Base-by-base conservation (phyloP, 2,888 invertebrate genomes). In the Rugalucina vietnamica region DNA sequence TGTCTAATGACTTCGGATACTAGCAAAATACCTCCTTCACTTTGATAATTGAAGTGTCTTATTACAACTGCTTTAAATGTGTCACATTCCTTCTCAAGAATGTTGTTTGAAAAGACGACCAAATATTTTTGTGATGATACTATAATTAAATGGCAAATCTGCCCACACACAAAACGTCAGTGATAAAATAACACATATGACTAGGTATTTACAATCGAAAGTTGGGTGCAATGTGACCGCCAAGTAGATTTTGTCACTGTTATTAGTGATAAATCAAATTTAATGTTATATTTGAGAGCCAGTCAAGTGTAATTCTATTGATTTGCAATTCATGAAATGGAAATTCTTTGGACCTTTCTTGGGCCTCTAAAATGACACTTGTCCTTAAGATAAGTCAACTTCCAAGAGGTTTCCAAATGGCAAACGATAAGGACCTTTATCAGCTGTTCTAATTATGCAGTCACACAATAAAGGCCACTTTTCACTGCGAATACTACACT, bases 121-220 rank as follows among this genome's bases (percentile, higher is more conserved):
- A 76, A 75, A 71, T 84, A 84, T 81, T 81, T 84, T 10, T 54
- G 34, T 69, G 69, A 80, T 79, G 83, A 84, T 80, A 84, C 39
- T 84, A 43, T 69, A 74, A 78, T 77, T 77, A 84, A 50, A 74
- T 37, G 27, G 34, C 14, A 24, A 21, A 27, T 24, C 70, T 70
- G 70, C 36, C 70, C 70, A 70, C 70, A 70, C 70, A 70, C 36
- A 34, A 70, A 57, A 57, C 8, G 29, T n/a, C 5, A 57, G 29
- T 8, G 14, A 10, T 12, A 27, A 21, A 57, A 57, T 21, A 57
- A 10, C 29, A 27, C 29, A 57, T 27, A 27, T 57, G 29, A 57
- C 57, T 57, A 57, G 57, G 57, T 57, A 21, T 8, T 5, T 29
- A 24, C n/a, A 27, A 57, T 21, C n/a, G 24, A 57, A 10, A 57